phyloP scores from a whole-genome alignment of 2,888 invertebrate genomes.

The Platypus cylindrus region DNA sequence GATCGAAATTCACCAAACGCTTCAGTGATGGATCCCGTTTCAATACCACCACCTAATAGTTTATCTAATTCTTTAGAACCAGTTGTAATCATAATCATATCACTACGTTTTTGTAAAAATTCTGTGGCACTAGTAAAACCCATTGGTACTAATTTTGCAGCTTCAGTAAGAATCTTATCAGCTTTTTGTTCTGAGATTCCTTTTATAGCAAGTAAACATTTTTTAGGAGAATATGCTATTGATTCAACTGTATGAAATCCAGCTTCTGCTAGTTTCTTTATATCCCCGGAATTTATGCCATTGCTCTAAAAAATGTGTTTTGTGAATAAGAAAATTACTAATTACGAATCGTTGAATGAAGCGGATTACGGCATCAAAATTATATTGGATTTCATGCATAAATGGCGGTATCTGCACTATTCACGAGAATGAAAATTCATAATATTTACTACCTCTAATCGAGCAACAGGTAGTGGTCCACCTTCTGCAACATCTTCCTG shows the following conservation, averaged over 20 bases:
- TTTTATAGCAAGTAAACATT: conserved; percentile 74
- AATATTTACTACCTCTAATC: conserved; percentile 50
- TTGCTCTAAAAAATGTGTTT: conserved; percentile 63
- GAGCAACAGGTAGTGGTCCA: conserved; percentile 58
- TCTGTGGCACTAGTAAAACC: conserved; percentile 97
- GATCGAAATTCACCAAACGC: conserved; percentile 97
- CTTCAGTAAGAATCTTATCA: conserved; percentile 83
- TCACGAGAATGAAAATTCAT: background rate
- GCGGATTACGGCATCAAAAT: too few relatives aligned
- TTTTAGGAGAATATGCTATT: conserved; percentile 90
- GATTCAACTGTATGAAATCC: conserved; percentile 94
- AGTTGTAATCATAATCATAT: conserved; percentile 89
- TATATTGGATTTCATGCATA: too few relatives aligned
- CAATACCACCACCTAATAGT: conserved; percentile 87
- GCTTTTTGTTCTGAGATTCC: conserved; percentile 97
- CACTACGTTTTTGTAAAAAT: conserved; percentile 87
- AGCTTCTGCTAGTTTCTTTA: conserved; percentile 85
- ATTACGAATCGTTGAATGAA: too few relatives aligned
- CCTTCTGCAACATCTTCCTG: conserved; percentile 51
- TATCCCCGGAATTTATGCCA: conserved; percentile 80
- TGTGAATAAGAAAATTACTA: too few relatives aligned
- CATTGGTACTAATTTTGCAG: conserved; percentile 88
- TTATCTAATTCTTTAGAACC: conserved; percentile 91
- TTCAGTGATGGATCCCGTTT: conserved; percentile 97
- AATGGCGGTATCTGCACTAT: too few relatives aligned